A percentile compares a stretch with the other conserved stretches of the same genome.
Conservation (phyloP, 2,113 vertebrate species). For the Rhipidura dahli region DNA sequence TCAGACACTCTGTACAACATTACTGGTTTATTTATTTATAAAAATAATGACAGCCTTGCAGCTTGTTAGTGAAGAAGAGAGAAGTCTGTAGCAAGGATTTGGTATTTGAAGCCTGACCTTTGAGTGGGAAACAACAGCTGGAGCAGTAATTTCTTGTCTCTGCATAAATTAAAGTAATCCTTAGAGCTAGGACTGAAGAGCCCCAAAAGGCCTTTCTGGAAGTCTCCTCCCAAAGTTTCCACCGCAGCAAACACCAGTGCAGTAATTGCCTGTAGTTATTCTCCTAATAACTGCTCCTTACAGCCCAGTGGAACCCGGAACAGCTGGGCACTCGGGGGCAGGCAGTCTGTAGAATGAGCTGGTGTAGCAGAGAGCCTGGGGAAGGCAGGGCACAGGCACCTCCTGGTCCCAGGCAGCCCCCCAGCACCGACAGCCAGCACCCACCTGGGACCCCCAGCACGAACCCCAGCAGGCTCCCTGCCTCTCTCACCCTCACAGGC, state of each 20-base stretch:
- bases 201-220: background rate
- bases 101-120: slow-evolving; percentile 53
- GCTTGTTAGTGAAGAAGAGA: slow-evolving; percentile 24
- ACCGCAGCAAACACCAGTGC: rapidly evolving
- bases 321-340: background rate
- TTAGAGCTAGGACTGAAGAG: background rate
- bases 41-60: background rate
- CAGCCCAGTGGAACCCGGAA: background rate
- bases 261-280: background rate
- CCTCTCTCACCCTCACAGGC: background rate
- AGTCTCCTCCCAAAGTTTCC: background rate
- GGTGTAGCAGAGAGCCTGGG: background rate
- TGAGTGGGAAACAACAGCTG: background rate
- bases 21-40: background rate
- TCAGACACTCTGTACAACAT: background rate
- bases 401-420: background rate
- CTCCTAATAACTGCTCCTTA: rapidly evolving
- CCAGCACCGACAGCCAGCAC: background rate
- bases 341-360: rapidly evolving
- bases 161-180: background rate
- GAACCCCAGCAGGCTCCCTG: background rate
- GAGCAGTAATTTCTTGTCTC: background rate
- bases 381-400: background rate
- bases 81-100: background rate
- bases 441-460: too few species aligned